Evolutionary conservation across 2,797 vertebrate genomes (phyloP), one percentile per base, ranked within the genome.

Genomic region (Anomalospiza imberbis): DNA sequence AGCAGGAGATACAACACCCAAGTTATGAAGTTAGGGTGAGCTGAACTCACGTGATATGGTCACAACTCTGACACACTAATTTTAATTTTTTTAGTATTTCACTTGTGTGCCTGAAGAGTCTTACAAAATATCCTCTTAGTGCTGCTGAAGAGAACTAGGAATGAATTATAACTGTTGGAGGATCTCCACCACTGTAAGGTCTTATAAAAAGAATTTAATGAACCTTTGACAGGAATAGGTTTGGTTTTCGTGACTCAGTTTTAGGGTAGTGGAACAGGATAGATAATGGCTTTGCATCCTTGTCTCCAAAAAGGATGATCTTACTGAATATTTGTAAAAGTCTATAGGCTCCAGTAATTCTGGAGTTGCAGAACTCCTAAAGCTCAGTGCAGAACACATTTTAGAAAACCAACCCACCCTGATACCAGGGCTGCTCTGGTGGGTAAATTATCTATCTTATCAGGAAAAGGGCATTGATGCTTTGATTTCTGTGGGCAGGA

Each of bases 201-300:
- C 60, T 61, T 51, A 28, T 21, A 62, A 88, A 84, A 91, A 34
- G 14, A 7, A 68, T 78, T 76, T 88, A 54, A 93, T 42, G 31
- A 85, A 62, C 26, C 3, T 66, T 47, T 87, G 67, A 66, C 20
- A 87, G 7, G 31, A 88, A 40, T 19, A 85, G 19, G 65, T 92
- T 81, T 86, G 34, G 17, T 70, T 92, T 70, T 94, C 51, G 62
- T 92, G 74, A 58, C 58, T 13, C 34, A 75, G 19, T 68, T 96
- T 65, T 58, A 62, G 17, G 32, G 22, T 21, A 58, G 14, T 65
- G 16, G 50, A 15, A 12, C 38, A 48, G 40, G 47, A 54, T 2
- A 45, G 76, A 48, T 60, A 45, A 66, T 62, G 20, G 8, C 31
- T 72, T 48, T 72, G 29, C 40, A 57, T 60, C 20, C 58, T 53